phyloP scores from a whole-genome alignment of 2,888 invertebrate genomes.

The Sinhomidia bicolor region DNA sequence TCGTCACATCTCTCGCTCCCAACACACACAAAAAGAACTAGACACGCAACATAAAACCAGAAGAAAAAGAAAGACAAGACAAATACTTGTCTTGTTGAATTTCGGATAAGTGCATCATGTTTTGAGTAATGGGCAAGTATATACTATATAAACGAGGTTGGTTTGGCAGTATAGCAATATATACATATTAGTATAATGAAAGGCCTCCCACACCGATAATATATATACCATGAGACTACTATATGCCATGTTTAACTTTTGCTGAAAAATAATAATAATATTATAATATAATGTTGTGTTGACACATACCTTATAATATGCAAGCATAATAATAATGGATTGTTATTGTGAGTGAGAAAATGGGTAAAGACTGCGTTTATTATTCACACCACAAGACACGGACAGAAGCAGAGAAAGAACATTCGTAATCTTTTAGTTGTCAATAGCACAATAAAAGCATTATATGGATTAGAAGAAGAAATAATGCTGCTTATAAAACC shows the following conservation, averaged over 20 bases:
- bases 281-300: constrained; percentile 3
- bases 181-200: constrained; percentile 22
- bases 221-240: neutral
- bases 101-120: constrained; percentile 49
- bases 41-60: constrained; percentile 2
- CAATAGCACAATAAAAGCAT: neutral
- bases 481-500: neutral
- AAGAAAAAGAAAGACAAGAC: constrained; percentile 40
- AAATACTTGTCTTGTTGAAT: constrained; percentile 46
- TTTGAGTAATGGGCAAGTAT: constrained; percentile 16
- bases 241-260: neutral
- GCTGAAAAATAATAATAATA: too few relatives aligned
- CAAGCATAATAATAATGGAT: neutral
- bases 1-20: neutral
- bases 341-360: constrained; percentile 22
- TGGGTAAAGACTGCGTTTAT: neutral
- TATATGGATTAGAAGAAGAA: neutral
- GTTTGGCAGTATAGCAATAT: constrained; percentile 30
- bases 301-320: neutral
- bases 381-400: neutral
- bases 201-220: constrained; percentile 74
- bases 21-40: neutral
- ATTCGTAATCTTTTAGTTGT: constrained; percentile 13
- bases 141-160: too few relatives aligned
- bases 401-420: constrained; percentile 4